Evolutionary conservation across 2,797 vertebrate genomes (phyloP).

Genomic region (Hozukius guyotensis): DNA sequence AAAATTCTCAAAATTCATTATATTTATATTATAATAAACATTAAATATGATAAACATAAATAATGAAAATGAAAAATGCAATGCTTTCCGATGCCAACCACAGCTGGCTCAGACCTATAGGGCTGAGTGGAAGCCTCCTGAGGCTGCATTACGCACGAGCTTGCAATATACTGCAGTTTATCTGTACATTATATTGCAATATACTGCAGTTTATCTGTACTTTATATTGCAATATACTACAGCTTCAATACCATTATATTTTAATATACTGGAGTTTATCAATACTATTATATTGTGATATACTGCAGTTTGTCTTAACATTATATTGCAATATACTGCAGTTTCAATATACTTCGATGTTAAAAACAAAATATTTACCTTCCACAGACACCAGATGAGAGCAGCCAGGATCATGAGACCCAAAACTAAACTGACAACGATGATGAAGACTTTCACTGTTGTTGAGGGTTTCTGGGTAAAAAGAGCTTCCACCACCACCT

Average conservation of each 20-base stretch:
- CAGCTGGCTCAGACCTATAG: no score
- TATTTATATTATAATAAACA: no score
- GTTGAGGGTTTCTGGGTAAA: conserved; percentile 87
- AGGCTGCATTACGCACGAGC: no score
- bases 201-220: background rate
- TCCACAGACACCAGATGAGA: conserved; percentile 90
- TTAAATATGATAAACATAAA: no score
- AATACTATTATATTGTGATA: background rate
- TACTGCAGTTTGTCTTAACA: background rate
- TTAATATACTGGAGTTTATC: background rate
- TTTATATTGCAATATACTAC: background rate
- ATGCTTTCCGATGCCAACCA: no score
- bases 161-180: background rate
- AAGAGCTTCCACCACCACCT: conserved; percentile 90
- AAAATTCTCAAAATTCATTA: no score
- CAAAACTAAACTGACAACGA: conserved; percentile 84
- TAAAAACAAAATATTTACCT: conserved; percentile 80
- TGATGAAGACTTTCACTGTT: conserved; percentile 83
- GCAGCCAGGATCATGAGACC: conserved; percentile 87
- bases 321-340: background rate
- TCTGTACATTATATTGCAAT: background rate
- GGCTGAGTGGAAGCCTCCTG: no score
- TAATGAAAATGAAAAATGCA: no score
- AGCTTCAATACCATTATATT: background rate
- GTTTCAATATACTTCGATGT: background rate